A percentile compares a stretch with the other conserved stretches of the same genome.
These are phyloP conservation scores for Aphidius ervi DNA, from an alignment of 1,140 invertebrate species.

Conservation along the genomic window DNA sequence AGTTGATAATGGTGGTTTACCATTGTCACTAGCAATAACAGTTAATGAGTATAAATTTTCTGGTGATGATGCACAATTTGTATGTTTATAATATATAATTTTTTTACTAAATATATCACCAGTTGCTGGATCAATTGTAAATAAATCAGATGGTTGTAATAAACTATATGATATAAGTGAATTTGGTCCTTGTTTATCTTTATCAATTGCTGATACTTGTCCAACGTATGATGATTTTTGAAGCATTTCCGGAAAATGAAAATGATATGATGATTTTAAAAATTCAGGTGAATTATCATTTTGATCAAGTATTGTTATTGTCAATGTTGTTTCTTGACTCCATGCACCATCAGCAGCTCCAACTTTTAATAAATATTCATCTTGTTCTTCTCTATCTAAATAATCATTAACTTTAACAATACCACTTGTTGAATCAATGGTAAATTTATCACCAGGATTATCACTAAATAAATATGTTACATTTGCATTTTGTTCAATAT, in stretches of 20 bases:
- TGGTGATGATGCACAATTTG: constrained; percentile 69
- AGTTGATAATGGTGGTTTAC: constrained; percentile 85
- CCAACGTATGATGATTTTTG: constrained; percentile 76
- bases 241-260: constrained; percentile 85
- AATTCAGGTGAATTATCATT: constrained; percentile 94
- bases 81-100: constrained; percentile 76
- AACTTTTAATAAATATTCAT: constrained; percentile 87
- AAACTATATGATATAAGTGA: constrained; percentile 88
- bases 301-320: constrained; percentile 90
- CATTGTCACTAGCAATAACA: constrained; percentile 86
- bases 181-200: constrained; percentile 91
- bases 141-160: constrained; percentile 84
- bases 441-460: constrained; percentile 84
- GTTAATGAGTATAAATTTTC: constrained; percentile 84
- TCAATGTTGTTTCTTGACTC: constrained; percentile 81
- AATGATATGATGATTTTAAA: constrained; percentile 80
- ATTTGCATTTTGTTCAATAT: constrained; percentile 83
- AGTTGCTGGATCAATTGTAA: constrained; percentile 83
- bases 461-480: constrained; percentile 84
- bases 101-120: constrained; percentile 86
- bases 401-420: constrained; percentile 85
- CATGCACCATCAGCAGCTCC: constrained; percentile 84
- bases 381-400: constrained; percentile 83
- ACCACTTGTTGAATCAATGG: constrained; percentile 81
- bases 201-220: constrained; percentile 81